Conservation (phyloP, 2,113 vertebrate genomes). For the Furnarius figulus region DNA sequence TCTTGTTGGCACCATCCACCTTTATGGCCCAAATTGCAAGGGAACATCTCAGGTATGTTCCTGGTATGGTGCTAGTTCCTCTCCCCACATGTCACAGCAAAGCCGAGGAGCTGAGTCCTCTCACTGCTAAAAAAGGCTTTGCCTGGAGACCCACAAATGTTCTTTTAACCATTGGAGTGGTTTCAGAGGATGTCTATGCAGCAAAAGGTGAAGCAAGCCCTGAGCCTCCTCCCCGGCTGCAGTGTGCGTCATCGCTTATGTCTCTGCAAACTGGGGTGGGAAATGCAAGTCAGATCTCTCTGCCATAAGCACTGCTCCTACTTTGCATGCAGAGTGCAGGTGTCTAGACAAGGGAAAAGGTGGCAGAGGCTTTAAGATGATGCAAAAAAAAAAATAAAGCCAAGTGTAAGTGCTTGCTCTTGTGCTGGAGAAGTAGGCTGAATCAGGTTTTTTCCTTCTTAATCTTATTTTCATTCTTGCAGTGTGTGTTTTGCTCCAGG, state of each 20-base stretch:
- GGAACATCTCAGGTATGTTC: background rate
- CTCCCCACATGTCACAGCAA: fast-evolving
- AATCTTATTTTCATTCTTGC: background rate
- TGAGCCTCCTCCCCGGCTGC: background rate
- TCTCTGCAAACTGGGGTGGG: background rate
- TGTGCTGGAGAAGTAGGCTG: background rate
- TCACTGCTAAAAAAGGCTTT: background rate
- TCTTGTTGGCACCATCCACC: background rate
- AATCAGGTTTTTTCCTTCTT: background rate
- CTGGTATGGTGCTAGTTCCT: fast-evolving
- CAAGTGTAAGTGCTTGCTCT: background rate
- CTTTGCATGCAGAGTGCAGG: background rate
- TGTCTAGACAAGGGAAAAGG: background rate
- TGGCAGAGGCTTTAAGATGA: background rate
- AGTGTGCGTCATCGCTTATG: background rate
- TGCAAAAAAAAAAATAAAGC: background rate
- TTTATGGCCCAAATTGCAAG: fast-evolving
- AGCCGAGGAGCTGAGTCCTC: background rate
- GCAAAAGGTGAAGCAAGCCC: background rate
- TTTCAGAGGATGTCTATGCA: background rate
- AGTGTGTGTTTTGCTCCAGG: background rate
- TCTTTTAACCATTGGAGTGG: fast-evolving
- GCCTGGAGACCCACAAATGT: background rate
- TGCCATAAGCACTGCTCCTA: background rate
- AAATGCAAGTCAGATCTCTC: background rate